Evolutionary conservation across 2,113 vertebrate species (phyloP).

Genomic region (Peromyscus maniculatus): DNA sequence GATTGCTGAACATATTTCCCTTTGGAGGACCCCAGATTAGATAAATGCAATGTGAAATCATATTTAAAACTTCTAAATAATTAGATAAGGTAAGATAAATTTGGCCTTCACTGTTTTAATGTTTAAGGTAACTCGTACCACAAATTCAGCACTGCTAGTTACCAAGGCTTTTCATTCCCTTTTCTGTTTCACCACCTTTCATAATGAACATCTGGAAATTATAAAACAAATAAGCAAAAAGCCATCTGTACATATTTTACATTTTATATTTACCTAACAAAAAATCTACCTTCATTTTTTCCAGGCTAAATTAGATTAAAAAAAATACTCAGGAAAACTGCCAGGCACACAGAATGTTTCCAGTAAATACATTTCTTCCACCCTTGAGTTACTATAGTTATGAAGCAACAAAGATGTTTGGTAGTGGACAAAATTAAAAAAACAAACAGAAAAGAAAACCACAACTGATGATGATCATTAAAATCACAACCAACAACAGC

Average conservation of each 20-base stretch:
- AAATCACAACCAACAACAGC: not conserved
- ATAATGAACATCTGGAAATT: not conserved
- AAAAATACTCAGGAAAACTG: not conserved
- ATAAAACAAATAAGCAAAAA: not conserved
- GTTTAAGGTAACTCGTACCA: not conserved
- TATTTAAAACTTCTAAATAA: not conserved
- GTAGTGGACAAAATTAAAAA: not conserved
- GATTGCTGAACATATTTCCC: not conserved
- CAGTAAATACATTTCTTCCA: not conserved
- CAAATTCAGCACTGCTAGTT: not conserved
- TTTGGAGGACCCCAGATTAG: not conserved
- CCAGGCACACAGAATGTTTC: not conserved
- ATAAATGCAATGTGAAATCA: not conserved
- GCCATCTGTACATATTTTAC: not conserved
- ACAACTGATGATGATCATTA: not conserved
- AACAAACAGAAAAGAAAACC: not conserved
- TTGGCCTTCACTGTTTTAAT: not conserved
- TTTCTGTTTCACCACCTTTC: not conserved
- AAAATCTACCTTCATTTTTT: not conserved
- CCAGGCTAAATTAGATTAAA: not conserved
- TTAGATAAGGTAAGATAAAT: not conserved
- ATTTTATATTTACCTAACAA: slow-evolving; percentile 27
- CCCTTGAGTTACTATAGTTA: not conserved
- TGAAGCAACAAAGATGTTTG: too few species aligned
- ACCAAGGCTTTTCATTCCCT: not conserved